Conservation (phyloP, 2,113 vertebrate species). For the Athene cunicularia region DNA sequence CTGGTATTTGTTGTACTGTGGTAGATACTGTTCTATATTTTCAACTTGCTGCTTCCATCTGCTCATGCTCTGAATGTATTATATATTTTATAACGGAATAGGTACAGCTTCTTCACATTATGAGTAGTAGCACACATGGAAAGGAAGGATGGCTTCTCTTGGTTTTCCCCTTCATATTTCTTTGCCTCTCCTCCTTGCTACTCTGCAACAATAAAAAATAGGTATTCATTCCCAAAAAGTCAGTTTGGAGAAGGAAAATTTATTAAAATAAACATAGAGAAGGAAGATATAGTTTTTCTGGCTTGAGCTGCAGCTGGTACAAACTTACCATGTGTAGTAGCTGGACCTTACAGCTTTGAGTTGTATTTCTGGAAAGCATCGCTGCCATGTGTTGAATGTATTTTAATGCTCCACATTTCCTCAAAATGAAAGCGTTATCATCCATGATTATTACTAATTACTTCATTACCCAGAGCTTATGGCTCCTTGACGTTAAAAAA, state of each 20-base stretch:
- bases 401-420: background rate
- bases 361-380: slow-evolving; percentile 5
- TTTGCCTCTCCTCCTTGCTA: background rate
- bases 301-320: background rate
- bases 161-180: background rate
- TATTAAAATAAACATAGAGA: background rate
- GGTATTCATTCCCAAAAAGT: background rate
- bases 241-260: background rate
- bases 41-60: background rate
- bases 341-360: background rate
- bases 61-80: background rate
- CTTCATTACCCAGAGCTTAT: background rate
- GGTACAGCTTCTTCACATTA: background rate
- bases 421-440: background rate
- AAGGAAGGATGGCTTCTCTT: background rate
- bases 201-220: background rate
- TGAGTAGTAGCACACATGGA: background rate
- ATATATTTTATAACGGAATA: background rate
- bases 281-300: background rate
- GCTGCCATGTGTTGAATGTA: background rate
- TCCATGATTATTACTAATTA: background rate
- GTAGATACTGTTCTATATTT: background rate
- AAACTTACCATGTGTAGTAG: background rate
- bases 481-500: background rate
- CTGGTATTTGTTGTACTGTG: background rate